Conservation (phyloP, 2,113 vertebrate species). For the Uria aalge region DNA sequence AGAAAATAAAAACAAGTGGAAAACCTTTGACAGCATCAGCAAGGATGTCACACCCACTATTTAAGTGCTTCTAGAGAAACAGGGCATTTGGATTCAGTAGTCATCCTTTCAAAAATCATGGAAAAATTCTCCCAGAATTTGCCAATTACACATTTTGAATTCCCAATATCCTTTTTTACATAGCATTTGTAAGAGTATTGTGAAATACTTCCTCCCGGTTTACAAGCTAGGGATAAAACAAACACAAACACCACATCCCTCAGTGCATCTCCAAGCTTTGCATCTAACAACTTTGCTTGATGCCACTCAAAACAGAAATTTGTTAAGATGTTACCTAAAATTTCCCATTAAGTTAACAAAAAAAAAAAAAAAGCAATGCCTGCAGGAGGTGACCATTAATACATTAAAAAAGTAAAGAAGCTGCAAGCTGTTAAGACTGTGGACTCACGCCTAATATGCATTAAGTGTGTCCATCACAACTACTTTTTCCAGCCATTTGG, state of each 20-base stretch:
- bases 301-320: background rate
- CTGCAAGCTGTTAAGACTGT: background rate
- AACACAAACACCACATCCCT: background rate
- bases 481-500: background rate
- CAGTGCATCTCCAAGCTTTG: background rate
- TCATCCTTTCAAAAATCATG: background rate
- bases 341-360: background rate
- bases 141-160: background rate
- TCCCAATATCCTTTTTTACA: background rate
- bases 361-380: background rate
- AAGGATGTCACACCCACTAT: no score
- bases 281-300: background rate
- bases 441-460: background rate
- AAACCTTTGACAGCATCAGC: background rate
- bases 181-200: background rate
- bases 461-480: background rate
- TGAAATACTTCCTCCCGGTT: background rate
- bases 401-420: background rate
- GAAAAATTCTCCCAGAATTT: background rate
- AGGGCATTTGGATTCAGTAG: background rate
- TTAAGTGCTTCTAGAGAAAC: background rate
- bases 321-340: background rate
- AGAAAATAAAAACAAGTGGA: background rate
- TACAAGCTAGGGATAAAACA: background rate
- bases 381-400: background rate